A percentile compares a stretch with the other conserved stretches of the same genome.
phyloP scores from a whole-genome alignment of 2,888 invertebrate genomes.

The Achlya flavicornis region DNA sequence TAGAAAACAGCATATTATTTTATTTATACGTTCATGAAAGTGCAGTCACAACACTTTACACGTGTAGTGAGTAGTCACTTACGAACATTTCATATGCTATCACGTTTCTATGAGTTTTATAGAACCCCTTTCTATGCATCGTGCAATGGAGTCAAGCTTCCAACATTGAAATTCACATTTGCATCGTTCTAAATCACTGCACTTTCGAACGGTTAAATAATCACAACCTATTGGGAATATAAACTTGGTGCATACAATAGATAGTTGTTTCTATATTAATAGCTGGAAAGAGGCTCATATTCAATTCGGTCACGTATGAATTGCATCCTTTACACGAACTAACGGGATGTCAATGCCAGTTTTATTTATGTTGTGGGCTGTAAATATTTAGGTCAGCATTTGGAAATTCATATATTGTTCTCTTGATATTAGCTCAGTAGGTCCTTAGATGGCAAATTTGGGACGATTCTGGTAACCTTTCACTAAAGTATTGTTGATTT shows the following conservation, averaged over 20 bases:
- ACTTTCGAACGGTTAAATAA: conserved; percentile 67
- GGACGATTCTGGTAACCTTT: conserved; percentile 1
- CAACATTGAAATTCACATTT: conserved; percentile 30
- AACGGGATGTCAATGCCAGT: conserved; percentile 61
- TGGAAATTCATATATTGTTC: conserved; percentile 54
- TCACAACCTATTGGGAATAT: conserved; percentile 56
- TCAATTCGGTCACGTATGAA: conserved; percentile 61
- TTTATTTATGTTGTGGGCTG: conserved; percentile 39
- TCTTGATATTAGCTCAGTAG: conserved; percentile 40
- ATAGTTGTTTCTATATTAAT: conserved; percentile 54
- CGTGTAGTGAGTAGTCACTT: conserved; percentile 8
- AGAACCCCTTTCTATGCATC: conserved; percentile 30
- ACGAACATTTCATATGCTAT: conserved; percentile 7
- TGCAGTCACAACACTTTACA: conserved; percentile 19
- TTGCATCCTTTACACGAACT: conserved; percentile 66
- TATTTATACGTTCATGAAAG: conserved; percentile 15
- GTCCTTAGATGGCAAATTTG: conserved; percentile 26
- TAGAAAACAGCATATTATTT: conserved; percentile 5
- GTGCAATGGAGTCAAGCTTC: conserved; percentile 17
- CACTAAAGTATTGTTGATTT: background rate
- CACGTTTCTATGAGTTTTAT: conserved; percentile 21
- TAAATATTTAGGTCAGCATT: conserved; percentile 53
- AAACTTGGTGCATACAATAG: conserved; percentile 52
- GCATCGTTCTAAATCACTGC: conserved; percentile 47
- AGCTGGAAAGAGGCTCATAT: conserved; percentile 37